Percentiles rank a stretch among this genome's conserved stretches.
These are phyloP conservation scores for Eulacestoma nigropectus DNA, from an alignment of 2,113 vertebrate genomes.

Conservation along the genomic window DNA sequence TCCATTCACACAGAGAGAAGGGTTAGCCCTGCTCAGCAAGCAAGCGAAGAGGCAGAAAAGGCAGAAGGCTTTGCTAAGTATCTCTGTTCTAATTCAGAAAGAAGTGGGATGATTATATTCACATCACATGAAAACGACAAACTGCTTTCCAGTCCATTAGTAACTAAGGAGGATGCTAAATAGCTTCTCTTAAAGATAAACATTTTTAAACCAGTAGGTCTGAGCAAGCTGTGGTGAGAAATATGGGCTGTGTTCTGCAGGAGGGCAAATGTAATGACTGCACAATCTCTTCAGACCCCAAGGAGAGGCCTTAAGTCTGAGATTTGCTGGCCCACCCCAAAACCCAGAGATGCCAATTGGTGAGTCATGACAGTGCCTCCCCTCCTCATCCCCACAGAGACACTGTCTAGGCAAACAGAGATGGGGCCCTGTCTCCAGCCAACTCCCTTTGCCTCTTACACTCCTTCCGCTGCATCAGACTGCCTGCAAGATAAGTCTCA, in stretches of 20 bases:
- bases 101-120: conserved; percentile 65
- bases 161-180: conserved; percentile 69
- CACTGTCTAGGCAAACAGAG: not conserved
- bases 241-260: conserved; percentile 34
- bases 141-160: conserved; percentile 68
- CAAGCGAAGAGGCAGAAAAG: conserved; percentile 18
- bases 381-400: not conserved
- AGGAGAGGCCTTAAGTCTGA: not conserved
- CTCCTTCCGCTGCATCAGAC: not conserved
- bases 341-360: not conserved
- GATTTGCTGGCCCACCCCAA: not conserved
- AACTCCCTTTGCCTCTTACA: not conserved
- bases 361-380: not conserved
- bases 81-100: conserved; percentile 56
- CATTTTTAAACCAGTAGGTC: conserved; percentile 61
- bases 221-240: conserved; percentile 54
- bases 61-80: conserved; percentile 36
- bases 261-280: conserved; percentile 38
- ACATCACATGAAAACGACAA: conserved; percentile 63
- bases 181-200: conserved; percentile 65
- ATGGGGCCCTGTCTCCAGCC: not conserved
- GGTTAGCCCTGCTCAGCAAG: conserved; percentile 27
- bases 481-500: not conserved
- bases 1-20: not conserved
- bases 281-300: not conserved